Evolutionary conservation across 2,888 invertebrate genomes (phyloP).

Genomic region (Heliconius sara): DNA sequence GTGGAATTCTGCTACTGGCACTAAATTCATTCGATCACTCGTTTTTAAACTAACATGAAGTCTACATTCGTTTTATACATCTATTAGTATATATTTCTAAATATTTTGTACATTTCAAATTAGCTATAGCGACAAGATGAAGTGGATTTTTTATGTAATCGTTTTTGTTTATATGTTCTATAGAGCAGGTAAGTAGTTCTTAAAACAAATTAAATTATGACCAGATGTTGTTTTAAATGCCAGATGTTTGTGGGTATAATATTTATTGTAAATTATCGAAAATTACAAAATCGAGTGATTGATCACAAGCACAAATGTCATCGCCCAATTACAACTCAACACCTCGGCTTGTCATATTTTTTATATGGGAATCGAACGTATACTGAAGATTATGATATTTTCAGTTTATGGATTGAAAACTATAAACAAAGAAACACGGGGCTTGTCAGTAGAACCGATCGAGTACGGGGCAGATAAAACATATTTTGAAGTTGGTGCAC

Average conservation of each 20-base stretch:
- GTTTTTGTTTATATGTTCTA: conserved; percentile 68
- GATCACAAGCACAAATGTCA: too few species aligned
- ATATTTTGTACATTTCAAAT: conserved; percentile 18
- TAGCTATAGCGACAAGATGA: conserved; percentile 56
- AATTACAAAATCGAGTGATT: too few species aligned
- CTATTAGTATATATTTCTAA: conserved; percentile 17
- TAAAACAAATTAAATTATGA: not conserved
- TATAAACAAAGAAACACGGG: conserved; percentile 36
- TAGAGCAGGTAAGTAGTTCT: conserved; percentile 64
- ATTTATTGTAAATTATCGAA: too few species aligned
- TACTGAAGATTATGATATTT: conserved; percentile 41
- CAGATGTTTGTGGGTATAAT: too few species aligned
- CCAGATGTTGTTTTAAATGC: too few species aligned
- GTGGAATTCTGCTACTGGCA: conserved; percentile 46
- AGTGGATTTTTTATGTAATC: conserved; percentile 68
- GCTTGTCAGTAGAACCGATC: conserved; percentile 59
- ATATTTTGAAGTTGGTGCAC: conserved; percentile 58
- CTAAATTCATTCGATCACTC: conserved; percentile 50
- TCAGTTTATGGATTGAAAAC: conserved; percentile 59
- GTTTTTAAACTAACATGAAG: conserved; percentile 46
- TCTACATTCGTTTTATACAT: conserved; percentile 21
- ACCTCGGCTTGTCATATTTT: too few species aligned
- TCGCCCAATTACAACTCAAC: too few species aligned
- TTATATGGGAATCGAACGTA: too few species aligned
- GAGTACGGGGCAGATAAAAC: conserved; percentile 56